These are phyloP conservation scores for Ornithorhynchus anatinus DNA, from an alignment of 2,113 vertebrate genomes.

Conservation along the genomic window DNA sequence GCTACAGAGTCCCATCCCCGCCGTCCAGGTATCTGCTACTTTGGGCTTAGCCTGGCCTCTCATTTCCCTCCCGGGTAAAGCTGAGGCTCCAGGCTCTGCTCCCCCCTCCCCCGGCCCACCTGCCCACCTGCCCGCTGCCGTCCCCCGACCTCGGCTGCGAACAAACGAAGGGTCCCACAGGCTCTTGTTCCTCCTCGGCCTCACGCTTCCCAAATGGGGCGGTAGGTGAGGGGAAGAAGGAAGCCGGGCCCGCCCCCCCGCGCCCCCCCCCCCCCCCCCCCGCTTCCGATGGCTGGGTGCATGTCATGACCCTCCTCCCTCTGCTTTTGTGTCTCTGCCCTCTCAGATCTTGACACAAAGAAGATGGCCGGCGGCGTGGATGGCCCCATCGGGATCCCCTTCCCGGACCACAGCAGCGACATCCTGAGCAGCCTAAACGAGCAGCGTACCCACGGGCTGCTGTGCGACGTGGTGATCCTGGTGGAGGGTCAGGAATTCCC, in stretches of 20 bases:
- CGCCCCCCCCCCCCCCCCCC: accelerated
- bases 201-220: background rate
- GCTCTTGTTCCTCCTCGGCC: background rate
- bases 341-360: conserved; percentile 63
- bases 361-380: conserved; percentile 87
- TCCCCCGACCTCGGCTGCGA: background rate
- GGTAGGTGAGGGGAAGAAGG: too few relatives aligned
- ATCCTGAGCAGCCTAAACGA: conserved; percentile 93
- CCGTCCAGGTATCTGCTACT: background rate
- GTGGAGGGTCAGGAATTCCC: conserved; percentile 92
- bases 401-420: conserved; percentile 96
- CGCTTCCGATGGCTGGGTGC: too few relatives aligned
- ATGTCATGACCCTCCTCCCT: background rate
- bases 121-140: background rate
- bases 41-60: background rate
- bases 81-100: background rate
- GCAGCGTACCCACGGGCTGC: conserved; percentile 89
- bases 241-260: accelerated
- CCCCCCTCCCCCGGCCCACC: background rate
- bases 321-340: background rate
- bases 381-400: conserved; percentile 97
- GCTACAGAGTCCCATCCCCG: background rate
- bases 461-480: conserved; percentile 95
- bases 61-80: background rate
- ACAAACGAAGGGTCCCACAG: background rate